Percentiles rank a stretch among this genome's conserved stretches.
These are phyloP conservation scores for Lasioglossum pauxillum DNA, from an alignment of 2,888 invertebrate species.

Conservation along the genomic window DNA sequence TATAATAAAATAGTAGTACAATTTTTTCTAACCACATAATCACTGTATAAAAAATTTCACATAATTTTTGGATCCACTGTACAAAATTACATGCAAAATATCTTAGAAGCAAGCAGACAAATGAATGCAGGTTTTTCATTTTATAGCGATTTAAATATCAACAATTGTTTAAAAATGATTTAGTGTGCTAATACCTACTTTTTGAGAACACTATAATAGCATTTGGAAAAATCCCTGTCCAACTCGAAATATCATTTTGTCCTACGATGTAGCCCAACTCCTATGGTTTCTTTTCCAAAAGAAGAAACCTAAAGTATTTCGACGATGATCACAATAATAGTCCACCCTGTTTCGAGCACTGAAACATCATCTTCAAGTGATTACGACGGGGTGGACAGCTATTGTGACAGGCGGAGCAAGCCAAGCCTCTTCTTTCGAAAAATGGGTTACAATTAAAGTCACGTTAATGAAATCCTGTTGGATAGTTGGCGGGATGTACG, in stretches of 20 bases:
- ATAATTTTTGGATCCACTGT: too few relatives aligned
- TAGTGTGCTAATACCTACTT: not conserved
- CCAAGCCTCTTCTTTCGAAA: not conserved
- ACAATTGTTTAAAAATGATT: too few relatives aligned
- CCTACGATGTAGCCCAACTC: not conserved
- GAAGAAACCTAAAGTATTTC: not conserved
- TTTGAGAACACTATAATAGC: not conserved
- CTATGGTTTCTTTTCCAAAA: not conserved
- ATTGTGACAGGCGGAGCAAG: not conserved
- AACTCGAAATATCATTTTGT: not conserved
- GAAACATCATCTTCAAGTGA: not conserved
- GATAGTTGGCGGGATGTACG: slow-evolving; percentile 86
- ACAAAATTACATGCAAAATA: too few relatives aligned
- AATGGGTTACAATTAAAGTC: not conserved
- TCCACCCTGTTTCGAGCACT: not conserved
- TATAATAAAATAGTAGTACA: too few relatives aligned
- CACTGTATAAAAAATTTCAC: too few relatives aligned
- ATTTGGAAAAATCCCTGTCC: not conserved
- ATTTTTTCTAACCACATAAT: too few relatives aligned
- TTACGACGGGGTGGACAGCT: not conserved
- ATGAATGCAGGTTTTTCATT: too few relatives aligned
- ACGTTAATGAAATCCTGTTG: slow-evolving; percentile 36
- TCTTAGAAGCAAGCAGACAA: too few relatives aligned
- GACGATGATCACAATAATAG: not conserved
- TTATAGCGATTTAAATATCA: too few relatives aligned